Percentiles rank a stretch among this genome's conserved stretches.
Conservation (phyloP, 2,113 vertebrate species). For the Gallinago media region DNA sequence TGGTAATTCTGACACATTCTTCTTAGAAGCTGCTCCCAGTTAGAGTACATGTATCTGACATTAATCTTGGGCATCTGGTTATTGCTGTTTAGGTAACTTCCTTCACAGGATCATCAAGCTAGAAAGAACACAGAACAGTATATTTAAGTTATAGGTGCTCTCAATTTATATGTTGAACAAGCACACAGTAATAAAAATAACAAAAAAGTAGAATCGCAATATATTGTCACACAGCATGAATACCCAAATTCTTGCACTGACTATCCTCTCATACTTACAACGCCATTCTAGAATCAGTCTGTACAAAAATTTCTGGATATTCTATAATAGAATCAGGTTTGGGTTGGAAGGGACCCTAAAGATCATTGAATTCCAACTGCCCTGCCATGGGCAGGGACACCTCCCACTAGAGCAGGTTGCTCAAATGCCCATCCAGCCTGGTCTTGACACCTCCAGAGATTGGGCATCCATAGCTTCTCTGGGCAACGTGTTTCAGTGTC, state of each 20-base stretch:
- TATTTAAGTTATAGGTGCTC: neutral
- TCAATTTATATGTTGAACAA: neutral
- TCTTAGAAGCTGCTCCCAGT: neutral
- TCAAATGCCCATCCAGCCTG: no score
- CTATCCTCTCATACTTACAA: neutral
- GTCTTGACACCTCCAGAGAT: no score
- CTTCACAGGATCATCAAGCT: neutral
- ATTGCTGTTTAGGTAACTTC: neutral
- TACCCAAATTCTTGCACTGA: neutral
- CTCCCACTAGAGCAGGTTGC: no score
- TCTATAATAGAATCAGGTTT: neutral
- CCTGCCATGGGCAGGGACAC: no score
- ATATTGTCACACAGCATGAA: neutral
- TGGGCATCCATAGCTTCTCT: no score
- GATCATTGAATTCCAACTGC: no score
- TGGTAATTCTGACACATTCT: neutral
- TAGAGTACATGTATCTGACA: neutral
- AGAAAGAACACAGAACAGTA: neutral
- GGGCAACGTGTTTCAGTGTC: no score
- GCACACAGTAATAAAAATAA: neutral
- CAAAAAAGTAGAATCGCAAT: neutral
- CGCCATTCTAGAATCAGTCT: neutral
- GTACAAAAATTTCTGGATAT: neutral
- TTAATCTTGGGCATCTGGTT: neutral
- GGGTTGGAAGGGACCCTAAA: no score